Conservation (phyloP, 2,113 vertebrate genomes). For the Hypanus sabinus region DNA sequence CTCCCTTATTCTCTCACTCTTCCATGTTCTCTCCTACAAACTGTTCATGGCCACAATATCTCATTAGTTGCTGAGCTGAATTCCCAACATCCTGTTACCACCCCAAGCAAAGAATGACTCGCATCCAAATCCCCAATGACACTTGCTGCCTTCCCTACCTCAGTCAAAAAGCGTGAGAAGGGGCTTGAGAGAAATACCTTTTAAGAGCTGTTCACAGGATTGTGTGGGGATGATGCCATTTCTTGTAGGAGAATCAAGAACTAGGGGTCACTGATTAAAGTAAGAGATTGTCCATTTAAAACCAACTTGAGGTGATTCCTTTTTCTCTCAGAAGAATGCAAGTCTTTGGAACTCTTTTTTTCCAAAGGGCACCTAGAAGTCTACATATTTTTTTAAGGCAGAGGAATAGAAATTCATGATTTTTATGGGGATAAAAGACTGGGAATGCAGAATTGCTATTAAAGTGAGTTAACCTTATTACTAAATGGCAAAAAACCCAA, state of each 20-base stretch:
- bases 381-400: neutral
- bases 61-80: neutral
- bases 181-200: too few species aligned
- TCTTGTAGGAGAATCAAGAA: neutral
- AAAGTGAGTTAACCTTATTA: too few species aligned
- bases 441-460: too few species aligned
- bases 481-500: too few species aligned
- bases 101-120: neutral
- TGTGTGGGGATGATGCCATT: neutral
- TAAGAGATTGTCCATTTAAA: neutral
- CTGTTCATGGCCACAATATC: neutral
- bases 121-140: neutral
- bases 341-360: neutral
- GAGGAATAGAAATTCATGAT: too few species aligned
- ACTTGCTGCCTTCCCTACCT: neutral
- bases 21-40: neutral
- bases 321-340: neutral
- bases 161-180: too few species aligned
- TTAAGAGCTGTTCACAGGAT: too few species aligned
- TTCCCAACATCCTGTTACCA: neutral
- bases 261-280: neutral
- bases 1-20: neutral
- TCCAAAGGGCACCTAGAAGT: neutral
- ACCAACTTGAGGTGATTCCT: neutral
- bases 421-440: too few species aligned